A percentile compares a stretch with the other conserved stretches of the same genome.
Evolutionary conservation across 2,888 invertebrate genomes (phyloP).

Genomic region (Protonemura montana): DNA sequence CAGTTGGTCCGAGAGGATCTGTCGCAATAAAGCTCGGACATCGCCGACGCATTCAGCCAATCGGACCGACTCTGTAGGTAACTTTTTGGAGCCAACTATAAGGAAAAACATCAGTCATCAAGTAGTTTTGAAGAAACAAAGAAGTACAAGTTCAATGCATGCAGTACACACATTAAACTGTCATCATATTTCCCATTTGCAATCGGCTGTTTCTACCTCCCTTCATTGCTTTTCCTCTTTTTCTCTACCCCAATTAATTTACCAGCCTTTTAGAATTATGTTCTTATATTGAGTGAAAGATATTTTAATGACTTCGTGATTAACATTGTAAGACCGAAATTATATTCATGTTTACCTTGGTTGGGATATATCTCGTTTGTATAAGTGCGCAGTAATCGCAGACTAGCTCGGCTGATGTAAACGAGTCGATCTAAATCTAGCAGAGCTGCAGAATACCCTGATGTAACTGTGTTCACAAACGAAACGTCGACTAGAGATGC

Average conservation of each 20-base stretch:
- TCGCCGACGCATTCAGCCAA: slow-evolving; percentile 88
- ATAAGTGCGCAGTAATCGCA: slow-evolving; percentile 83
- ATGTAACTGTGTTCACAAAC: slow-evolving; percentile 58
- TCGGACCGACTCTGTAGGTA: slow-evolving; percentile 73
- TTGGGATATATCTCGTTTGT: slow-evolving; percentile 92
- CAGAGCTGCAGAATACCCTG: slow-evolving; percentile 59
- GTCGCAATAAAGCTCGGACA: slow-evolving; percentile 79
- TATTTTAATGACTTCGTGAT: background rate
- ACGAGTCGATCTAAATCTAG: slow-evolving; percentile 83
- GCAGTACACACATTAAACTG: too few species aligned
- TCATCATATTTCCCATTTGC: too few species aligned
- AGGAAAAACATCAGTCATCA: slow-evolving; percentile 40
- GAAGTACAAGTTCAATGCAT: too few species aligned
- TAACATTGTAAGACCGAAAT: slow-evolving; percentile 22
- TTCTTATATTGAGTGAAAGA: too few species aligned
- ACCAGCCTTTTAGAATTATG: too few species aligned
- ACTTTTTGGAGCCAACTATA: slow-evolving; percentile 58
- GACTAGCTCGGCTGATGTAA: slow-evolving; percentile 83
- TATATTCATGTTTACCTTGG: slow-evolving; percentile 60
- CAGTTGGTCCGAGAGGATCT: slow-evolving; percentile 78
- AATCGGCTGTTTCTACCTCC: too few species aligned
- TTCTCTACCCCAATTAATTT: too few species aligned
- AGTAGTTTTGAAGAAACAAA: too few species aligned
- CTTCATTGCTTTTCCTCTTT: too few species aligned
- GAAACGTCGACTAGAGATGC: slow-evolving; percentile 69